These are phyloP conservation scores for Lagopus leucura DNA, from an alignment of 2,113 vertebrate species.

Conservation along the genomic window DNA sequence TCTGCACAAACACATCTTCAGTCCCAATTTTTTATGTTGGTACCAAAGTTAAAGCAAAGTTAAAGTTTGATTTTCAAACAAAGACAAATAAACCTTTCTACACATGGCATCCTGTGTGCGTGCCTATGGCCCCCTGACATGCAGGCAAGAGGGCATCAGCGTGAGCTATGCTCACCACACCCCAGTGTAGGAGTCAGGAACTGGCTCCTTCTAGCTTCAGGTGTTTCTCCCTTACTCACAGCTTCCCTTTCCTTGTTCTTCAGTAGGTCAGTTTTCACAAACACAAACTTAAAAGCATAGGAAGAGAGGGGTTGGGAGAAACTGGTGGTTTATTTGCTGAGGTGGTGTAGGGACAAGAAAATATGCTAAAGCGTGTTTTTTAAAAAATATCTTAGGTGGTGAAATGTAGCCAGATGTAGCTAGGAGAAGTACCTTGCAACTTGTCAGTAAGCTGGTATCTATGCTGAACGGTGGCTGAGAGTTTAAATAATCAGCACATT, in stretches of 20 bases:
- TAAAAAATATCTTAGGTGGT: not conserved
- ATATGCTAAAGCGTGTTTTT: not conserved
- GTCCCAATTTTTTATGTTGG: not conserved
- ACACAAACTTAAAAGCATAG: not conserved
- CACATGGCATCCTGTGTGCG: not conserved
- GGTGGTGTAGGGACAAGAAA: not conserved
- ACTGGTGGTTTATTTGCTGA: not conserved
- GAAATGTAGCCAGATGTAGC: not conserved
- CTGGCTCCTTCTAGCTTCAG: not conserved
- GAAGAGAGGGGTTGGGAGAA: not conserved
- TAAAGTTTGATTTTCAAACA: not conserved
- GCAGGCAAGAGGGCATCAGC: not conserved
- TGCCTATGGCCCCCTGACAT: not conserved
- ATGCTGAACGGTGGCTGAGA: not conserved
- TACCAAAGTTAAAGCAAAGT: not conserved
- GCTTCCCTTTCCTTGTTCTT: not conserved
- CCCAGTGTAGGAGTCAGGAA: not conserved
- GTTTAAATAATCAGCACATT: not conserved
- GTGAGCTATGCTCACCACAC: not conserved
- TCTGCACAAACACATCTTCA: not conserved
- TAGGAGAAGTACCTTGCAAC: not conserved
- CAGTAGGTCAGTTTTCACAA: not conserved
- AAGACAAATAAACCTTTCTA: not conserved
- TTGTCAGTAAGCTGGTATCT: not conserved
- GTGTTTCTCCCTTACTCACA: not conserved